phyloP scores from a whole-genome alignment of 2,888 invertebrate genomes.

The Drosophila maculinotata region DNA sequence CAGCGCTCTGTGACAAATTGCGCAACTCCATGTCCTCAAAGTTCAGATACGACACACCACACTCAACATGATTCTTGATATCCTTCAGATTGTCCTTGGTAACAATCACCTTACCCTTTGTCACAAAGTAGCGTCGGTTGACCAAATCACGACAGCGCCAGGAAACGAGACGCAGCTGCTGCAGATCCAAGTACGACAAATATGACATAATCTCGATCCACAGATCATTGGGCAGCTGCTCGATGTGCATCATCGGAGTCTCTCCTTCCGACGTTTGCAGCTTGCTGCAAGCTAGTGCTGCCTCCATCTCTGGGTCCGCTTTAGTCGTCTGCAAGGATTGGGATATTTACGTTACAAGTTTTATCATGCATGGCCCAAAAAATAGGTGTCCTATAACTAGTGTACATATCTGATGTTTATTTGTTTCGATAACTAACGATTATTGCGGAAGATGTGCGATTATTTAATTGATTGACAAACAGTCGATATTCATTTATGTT shows the following conservation, averaged over 20 bases:
- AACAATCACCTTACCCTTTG: slow-evolving; percentile 59
- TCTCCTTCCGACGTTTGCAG: not conserved
- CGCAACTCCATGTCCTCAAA: slow-evolving; percentile 60
- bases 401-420: too few relatives aligned
- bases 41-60: slow-evolving; percentile 39
- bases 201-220: slow-evolving; percentile 75
- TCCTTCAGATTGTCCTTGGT: slow-evolving; percentile 58
- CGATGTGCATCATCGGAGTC: slow-evolving; percentile 36
- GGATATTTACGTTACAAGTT: not conserved
- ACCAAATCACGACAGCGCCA: slow-evolving; percentile 71
- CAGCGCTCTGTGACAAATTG: slow-evolving; percentile 43
- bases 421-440: not conserved
- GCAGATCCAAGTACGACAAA: slow-evolving; percentile 73
- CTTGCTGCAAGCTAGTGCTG: not conserved
- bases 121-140: slow-evolving; percentile 59
- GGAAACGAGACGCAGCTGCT: slow-evolving; percentile 72
- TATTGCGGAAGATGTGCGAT: not conserved
- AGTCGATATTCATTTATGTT: too few relatives aligned
- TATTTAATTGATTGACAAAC: not conserved
- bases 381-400: too few relatives aligned
- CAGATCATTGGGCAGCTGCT: slow-evolving; percentile 76
- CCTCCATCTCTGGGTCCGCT: slow-evolving; percentile 27
- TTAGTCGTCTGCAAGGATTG: slow-evolving; percentile 25
- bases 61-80: slow-evolving; percentile 48
- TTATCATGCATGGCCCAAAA: too few relatives aligned